Conservation (phyloP, 1,140 invertebrate species). For the Maniola jurtina region DNA sequence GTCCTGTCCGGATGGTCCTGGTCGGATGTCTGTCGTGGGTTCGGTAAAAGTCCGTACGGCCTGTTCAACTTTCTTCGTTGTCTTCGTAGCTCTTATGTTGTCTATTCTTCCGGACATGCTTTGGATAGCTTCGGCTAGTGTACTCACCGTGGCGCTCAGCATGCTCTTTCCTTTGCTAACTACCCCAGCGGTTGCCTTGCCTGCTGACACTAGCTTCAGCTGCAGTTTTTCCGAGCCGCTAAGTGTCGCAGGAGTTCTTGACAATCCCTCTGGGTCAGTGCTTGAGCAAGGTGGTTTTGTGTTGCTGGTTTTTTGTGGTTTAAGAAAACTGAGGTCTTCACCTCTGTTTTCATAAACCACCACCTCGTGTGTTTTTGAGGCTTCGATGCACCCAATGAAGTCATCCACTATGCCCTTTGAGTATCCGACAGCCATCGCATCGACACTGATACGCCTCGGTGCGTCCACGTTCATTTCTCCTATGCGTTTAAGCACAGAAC, state of each 20-base stretch:
- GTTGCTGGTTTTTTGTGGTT: no score
- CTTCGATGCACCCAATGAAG: conserved; percentile 11
- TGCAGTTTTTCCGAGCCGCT: no score
- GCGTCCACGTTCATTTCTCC: conserved; percentile 1
- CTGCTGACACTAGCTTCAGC: no score
- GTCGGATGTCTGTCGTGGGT: background rate
- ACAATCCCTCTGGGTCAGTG: no score
- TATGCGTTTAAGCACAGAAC: conserved; percentile 6
- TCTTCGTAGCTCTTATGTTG: background rate
- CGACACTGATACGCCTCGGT: conserved; percentile 27
- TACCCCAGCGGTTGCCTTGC: no score
- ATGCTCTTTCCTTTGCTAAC: no score
- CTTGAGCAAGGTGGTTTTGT: no score
- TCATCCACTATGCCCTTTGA: conserved; percentile 16
- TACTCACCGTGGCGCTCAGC: background rate
- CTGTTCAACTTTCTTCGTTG: background rate
- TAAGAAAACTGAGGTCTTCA: conserved; percentile 28
- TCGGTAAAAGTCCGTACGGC: background rate
- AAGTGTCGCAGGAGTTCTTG: no score
- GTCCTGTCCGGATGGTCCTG: background rate
- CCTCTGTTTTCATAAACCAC: conserved; percentile 30
- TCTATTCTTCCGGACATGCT: background rate
- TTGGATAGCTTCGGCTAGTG: background rate
- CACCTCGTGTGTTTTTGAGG: conserved; percentile 29
- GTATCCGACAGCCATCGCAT: conserved; percentile 22